Base-by-base conservation (phyloP, 2,113 vertebrate genomes). In the Egretta garzetta region DNA sequence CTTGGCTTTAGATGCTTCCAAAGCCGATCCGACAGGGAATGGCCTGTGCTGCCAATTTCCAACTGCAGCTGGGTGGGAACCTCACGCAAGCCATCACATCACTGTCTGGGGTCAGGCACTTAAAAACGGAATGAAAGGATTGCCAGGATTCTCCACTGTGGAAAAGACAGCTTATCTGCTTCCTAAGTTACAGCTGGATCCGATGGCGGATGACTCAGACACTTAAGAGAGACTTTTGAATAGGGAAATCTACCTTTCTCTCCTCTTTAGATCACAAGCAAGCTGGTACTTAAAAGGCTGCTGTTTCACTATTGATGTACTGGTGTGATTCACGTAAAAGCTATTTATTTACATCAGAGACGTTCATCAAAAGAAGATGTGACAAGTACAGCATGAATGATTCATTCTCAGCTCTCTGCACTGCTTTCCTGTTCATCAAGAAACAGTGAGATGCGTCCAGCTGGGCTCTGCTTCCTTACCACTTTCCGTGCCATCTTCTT, bases 281-380 rank as follows among this genome's bases (percentile, higher is more conserved):
- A 87, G 84, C 93, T 83, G 94, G 59, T 88, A 50, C 87, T 95
- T 35, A 71, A 71, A 52, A 67, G 62, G 93, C 94, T 93, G 89
- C 93, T 70, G 85, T 73, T 83, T 60, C 8, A 8, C 94, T 72
- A 72, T 66, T 45, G 82, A 83, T 63, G 86, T 72, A 71, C 33
- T 27, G 75, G 39, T 47, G 33, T 27, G 37, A 67, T 47, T 94
- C 95, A 94, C 94, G 85, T 90, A 96, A 98, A 97, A 97, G 93
- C 96, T 72, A 33, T 98, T 98, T 98, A 98, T 98, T 98, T 98
- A 98, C 97, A 98, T 88, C 43, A 19, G 30, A 96, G 82, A 52
- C 3, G 41, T 88, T 93, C 93, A 72, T 93, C 93, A 86, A 58
- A 95, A 80, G 70, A 52, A 88, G 88, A 72, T 70, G 77, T 67